phyloP scores from a whole-genome alignment of 1,140 invertebrate species.

The Trachelipus rathkii region DNA sequence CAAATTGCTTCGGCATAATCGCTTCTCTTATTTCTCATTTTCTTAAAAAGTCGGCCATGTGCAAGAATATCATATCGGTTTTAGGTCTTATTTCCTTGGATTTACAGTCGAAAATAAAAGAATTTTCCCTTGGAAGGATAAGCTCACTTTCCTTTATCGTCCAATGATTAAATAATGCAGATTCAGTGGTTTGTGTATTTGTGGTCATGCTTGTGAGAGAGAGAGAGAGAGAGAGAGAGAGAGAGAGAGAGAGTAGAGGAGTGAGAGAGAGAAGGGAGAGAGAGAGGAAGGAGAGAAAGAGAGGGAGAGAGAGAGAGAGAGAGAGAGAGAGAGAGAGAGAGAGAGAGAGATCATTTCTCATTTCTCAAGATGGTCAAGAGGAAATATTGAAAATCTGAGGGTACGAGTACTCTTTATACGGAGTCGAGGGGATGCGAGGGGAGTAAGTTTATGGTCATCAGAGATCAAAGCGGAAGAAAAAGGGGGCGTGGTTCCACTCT shows the following conservation, averaged over 20 bases:
- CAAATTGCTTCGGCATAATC: slow-evolving; percentile 7
- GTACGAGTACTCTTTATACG: neutral
- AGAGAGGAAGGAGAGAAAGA: neutral
- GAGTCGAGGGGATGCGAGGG: neutral
- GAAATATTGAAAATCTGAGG: neutral
- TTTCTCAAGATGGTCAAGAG: slow-evolving; percentile 12
- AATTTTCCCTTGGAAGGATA: neutral
- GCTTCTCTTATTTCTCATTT: neutral
- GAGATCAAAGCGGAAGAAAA: neutral
- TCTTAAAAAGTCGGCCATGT: neutral
- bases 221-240: neutral
- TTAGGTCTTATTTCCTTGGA: neutral
- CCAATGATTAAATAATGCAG: slow-evolving; percentile 10
- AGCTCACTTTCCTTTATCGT: neutral
- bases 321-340: too few relatives aligned
- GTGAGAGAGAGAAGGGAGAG: neutral
- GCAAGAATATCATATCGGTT: neutral
- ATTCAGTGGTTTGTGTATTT: slow-evolving; percentile 10
- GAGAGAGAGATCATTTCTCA: neutral
- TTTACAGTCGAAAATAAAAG: neutral
- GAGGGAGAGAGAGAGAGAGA: neutral
- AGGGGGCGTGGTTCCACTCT: slow-evolving; percentile 1
- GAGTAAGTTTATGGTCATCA: neutral
- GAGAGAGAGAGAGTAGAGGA: neutral
- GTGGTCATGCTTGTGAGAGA: neutral